Conservation (phyloP, 2,888 invertebrate genomes). For the Platycheirus albimanus region DNA sequence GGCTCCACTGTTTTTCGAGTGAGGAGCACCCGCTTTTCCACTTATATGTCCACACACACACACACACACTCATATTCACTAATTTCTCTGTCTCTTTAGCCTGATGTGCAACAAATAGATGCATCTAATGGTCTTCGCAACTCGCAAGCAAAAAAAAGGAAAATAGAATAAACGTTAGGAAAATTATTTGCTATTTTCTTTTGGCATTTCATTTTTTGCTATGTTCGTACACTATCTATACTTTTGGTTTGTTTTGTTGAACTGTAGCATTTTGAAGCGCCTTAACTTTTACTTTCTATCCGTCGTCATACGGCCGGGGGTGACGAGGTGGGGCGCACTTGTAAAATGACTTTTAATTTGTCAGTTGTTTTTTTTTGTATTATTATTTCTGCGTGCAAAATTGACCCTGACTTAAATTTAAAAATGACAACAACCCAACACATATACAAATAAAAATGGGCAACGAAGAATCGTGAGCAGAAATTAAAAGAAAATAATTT, state of each 20-base stretch:
- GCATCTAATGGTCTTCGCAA: constrained; percentile 57
- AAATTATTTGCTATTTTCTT: constrained; percentile 45
- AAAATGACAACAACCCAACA: constrained; percentile 3
- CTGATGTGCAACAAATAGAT: constrained; percentile 70
- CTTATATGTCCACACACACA: not conserved
- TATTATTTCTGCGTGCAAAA: constrained; percentile 58
- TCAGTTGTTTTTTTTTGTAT: constrained; percentile 13
- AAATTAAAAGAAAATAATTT: constrained; percentile 36
- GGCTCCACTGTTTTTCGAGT: constrained; percentile 33
- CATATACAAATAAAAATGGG: constrained; percentile 28
- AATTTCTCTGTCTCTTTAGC: constrained; percentile 19
- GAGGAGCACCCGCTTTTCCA: constrained; percentile 26
- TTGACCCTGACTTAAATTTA: constrained; percentile 68
- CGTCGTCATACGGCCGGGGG: constrained; percentile 3
- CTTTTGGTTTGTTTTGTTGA: constrained; percentile 26
- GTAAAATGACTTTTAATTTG: constrained; percentile 41
- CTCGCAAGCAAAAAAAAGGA: constrained; percentile 2
- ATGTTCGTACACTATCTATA: not conserved
- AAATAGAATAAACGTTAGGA: constrained; percentile 42
- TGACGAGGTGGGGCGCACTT: constrained; percentile 25
- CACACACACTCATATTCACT: not conserved
- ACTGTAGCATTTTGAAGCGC: constrained; percentile 9
- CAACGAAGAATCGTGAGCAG: constrained; percentile 61
- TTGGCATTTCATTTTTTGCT: constrained; percentile 12
- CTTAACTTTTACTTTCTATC: constrained; percentile 69